Evolutionary conservation across 2,113 vertebrate genomes (phyloP), one percentile per base, ranked within the genome.

Genomic region (Gnathonemus echidnorhynchus): DNA sequence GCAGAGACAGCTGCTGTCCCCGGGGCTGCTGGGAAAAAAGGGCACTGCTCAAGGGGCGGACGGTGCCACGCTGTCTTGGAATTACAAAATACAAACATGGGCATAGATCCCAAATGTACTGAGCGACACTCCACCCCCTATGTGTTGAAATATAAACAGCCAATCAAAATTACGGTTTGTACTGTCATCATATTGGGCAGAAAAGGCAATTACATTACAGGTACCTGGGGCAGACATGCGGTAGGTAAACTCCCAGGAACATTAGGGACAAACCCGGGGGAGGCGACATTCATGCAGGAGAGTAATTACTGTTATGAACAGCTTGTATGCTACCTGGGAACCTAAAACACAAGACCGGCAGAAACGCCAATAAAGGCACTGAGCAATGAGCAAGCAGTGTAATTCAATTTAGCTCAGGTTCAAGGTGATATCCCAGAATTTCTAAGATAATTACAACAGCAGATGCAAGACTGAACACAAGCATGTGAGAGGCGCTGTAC

Each of bases 341-440:
- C 19, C 24, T 46, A 0, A 85, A 85, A 48, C 21, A 21, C 39
- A 46, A 5, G 17, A 45, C 83, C 1, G 11, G 45, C 8, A 39
- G 42, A 80, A 80, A 42, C 13, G 3, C 1, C 74, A 80, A 8
- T 19, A 80, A 42, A 42, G 35, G 17, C 15, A 42, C 5, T 42
- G 2, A 80, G 74, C 31, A 42, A 80, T 80, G 35, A n/a, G 39
- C 21, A 85, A 3, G 83, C 21, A 48, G 19, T 48, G n/a, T 85
- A 85, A 85, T 85, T 85, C 45, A 85, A 85, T 85, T 85, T 85
- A 85, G 83, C 19, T 21, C 42, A 48, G 83, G 42, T 46, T 48
- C 83, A 85, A 85, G 83, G 42, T 48, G 39, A 85, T 24, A 85
- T n/a, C 83, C 45, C 39, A 24, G 83, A 85, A 85, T 85, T 83